phyloP scores from a whole-genome alignment of 2,888 invertebrate genomes.

The Nysson spinosus region DNA sequence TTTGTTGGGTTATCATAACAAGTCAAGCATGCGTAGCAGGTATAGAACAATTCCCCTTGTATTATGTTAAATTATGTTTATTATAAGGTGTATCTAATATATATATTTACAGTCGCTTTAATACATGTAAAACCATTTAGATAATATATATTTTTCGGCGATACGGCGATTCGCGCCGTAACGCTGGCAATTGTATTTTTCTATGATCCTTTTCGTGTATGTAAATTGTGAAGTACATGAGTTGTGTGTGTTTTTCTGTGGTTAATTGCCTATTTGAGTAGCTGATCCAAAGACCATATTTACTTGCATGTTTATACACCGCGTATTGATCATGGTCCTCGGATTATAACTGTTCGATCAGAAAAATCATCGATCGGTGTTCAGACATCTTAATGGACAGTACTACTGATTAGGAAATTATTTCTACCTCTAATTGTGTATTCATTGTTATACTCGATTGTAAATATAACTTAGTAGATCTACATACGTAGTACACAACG shows the following conservation, averaged over 20 bases:
- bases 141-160: slow-evolving; percentile 60
- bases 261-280: slow-evolving; percentile 49
- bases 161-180: slow-evolving; percentile 49
- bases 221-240: slow-evolving; percentile 45
- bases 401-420: slow-evolving; percentile 57
- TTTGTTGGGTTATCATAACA: background rate
- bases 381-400: slow-evolving; percentile 43
- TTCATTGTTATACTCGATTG: slow-evolving; percentile 62
- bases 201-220: slow-evolving; percentile 45
- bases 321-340: slow-evolving; percentile 24
- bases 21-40: background rate
- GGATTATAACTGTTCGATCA: slow-evolving; percentile 30
- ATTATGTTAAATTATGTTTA: slow-evolving; percentile 72
- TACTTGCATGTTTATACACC: slow-evolving; percentile 28
- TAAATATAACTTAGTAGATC: slow-evolving; percentile 56
- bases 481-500: slow-evolving; percentile 60
- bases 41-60: slow-evolving; percentile 2
- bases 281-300: slow-evolving; percentile 48
- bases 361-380: slow-evolving; percentile 32
- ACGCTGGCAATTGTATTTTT: slow-evolving; percentile 61
- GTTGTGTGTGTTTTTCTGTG: slow-evolving; percentile 27
- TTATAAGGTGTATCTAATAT: slow-evolving; percentile 72
- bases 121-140: slow-evolving; percentile 69
- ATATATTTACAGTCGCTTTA: slow-evolving; percentile 71
- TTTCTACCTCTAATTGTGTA: slow-evolving; percentile 60